Evolutionary conservation across 1,140 invertebrate genomes (phyloP).

Genomic region (Tetramorium parvispinum): DNA sequence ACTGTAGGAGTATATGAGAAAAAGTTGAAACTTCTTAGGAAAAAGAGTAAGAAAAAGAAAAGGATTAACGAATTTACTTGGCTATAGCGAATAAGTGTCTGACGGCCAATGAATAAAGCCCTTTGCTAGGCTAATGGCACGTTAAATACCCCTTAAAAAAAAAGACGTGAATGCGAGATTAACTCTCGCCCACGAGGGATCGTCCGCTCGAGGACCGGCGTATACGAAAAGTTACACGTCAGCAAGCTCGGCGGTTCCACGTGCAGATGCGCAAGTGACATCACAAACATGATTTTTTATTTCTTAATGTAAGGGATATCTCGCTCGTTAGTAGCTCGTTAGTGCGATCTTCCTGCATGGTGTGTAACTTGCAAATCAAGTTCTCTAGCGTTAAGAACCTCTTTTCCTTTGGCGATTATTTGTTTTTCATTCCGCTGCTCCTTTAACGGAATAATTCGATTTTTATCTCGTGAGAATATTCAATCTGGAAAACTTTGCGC

Average conservation of each 20-base stretch:
- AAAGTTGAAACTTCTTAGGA: too few relatives aligned
- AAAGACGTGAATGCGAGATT: neutral
- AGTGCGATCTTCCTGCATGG: constrained; percentile 29
- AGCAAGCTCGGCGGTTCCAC: neutral
- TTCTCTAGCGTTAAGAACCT: neutral
- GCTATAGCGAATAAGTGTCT: too few relatives aligned
- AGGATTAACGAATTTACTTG: too few relatives aligned
- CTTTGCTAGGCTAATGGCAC: too few relatives aligned
- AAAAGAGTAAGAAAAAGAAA: too few relatives aligned
- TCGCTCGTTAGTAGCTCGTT: neutral
- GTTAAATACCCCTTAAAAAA: too few relatives aligned
- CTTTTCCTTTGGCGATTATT: neutral
- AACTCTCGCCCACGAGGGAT: neutral
- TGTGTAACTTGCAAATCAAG: constrained; percentile 24
- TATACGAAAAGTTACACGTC: constrained; percentile 6
- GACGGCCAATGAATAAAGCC: too few relatives aligned
- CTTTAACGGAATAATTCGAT: neutral
- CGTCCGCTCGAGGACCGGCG: neutral
- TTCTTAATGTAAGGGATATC: constrained; percentile 26
- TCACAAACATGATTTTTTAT: constrained; percentile 8
- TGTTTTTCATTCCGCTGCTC: neutral
- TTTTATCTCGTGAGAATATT: neutral
- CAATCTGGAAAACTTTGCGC: neutral
- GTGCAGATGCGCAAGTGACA: neutral
- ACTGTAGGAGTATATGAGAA: too few relatives aligned